Percentiles rank a stretch among this genome's conserved stretches.
Conservation (phyloP, 1,140 invertebrate genomes). For the Geopemphigus sp. region DNA sequence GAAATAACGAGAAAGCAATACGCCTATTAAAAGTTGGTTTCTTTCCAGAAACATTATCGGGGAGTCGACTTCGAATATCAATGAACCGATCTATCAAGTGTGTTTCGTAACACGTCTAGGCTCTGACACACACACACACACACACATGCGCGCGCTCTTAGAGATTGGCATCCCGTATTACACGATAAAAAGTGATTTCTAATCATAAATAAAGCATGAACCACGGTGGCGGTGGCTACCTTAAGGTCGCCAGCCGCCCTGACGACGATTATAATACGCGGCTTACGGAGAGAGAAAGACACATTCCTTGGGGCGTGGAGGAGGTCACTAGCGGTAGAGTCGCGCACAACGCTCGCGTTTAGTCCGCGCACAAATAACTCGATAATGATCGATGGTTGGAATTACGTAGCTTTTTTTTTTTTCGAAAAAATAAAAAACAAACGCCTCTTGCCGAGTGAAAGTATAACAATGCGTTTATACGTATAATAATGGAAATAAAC, state of each 20-base stretch:
- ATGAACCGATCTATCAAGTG: slow-evolving; percentile 44
- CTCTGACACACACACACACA: slow-evolving; percentile 8
- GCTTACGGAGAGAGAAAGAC: slow-evolving; percentile 8
- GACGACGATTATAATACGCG: not conserved
- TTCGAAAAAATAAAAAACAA: not conserved
- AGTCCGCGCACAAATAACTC: slow-evolving; percentile 1
- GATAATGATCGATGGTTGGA: slow-evolving; percentile 44
- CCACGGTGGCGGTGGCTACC: not conserved
- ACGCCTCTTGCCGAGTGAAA: not conserved
- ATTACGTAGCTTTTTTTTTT: slow-evolving; percentile 24
- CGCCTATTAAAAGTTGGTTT: not conserved
- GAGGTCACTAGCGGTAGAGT: slow-evolving; percentile 7
- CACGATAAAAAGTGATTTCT: slow-evolving; percentile 48
- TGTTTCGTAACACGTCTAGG: slow-evolving; percentile 35
- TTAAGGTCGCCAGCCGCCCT: slow-evolving; percentile 28
- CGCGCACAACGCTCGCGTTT: not conserved
- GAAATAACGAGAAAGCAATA: slow-evolving; percentile 7
- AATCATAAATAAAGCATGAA: slow-evolving; percentile 49
- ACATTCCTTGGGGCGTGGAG: not conserved
- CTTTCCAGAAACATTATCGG: not conserved
- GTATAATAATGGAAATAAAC: not conserved
- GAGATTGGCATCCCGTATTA: slow-evolving; percentile 44
- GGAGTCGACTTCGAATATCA: slow-evolving; percentile 31
- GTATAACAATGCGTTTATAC: not conserved
- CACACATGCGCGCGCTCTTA: not conserved